These are phyloP conservation scores for Chlorops oryzae DNA, from an alignment of 1,140 invertebrate species.

Conservation along the genomic window DNA sequence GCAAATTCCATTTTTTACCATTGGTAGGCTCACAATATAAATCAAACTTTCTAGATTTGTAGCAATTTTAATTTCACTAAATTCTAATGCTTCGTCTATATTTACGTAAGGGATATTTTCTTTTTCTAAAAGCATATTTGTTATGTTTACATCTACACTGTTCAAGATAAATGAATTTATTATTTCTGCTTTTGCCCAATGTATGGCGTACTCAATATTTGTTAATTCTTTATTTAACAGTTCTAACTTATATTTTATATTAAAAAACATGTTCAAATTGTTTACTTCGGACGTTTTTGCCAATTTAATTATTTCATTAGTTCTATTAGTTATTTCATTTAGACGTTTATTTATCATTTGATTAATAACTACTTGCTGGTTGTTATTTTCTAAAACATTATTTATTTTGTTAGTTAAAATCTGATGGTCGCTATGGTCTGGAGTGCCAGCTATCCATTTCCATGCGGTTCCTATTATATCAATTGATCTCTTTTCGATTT, in stretches of 20 bases:
- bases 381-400: not conserved
- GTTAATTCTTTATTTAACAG: not conserved
- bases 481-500: not conserved
- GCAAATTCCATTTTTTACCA: not conserved
- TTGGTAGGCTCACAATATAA: slow-evolving; percentile 1
- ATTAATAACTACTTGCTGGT: slow-evolving; percentile 4
- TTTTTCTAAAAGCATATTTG: slow-evolving; percentile 2
- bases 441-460: slow-evolving; percentile 6
- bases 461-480: slow-evolving; percentile 2
- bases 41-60: not conserved
- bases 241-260: slow-evolving; percentile 3
- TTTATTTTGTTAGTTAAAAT: not conserved
- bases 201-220: not conserved
- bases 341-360: not conserved
- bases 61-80: not conserved
- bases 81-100: slow-evolving; percentile 2
- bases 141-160: not conserved
- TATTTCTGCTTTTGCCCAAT: not conserved
- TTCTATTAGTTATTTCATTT: not conserved
- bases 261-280: not conserved
- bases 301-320: not conserved
- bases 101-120: slow-evolving; percentile 1
- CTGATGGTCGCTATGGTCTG: not conserved
- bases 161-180: not conserved
- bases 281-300: not conserved